Evolutionary conservation across 2,113 vertebrate genomes (phyloP).

Genomic region (Pycnonotus jocosus): DNA sequence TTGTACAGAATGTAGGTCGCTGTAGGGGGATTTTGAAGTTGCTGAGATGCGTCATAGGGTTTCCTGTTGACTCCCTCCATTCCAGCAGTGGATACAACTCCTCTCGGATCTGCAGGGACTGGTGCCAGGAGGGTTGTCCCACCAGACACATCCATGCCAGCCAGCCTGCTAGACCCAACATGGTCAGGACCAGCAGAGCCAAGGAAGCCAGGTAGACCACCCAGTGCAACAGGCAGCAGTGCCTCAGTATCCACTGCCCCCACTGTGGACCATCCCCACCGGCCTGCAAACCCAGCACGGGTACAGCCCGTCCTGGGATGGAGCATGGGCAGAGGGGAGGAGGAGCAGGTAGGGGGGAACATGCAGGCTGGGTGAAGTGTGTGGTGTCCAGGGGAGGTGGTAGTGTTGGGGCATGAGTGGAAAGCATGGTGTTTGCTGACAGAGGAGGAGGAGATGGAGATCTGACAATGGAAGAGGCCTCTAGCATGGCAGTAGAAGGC

Average conservation of each 20-base stretch:
- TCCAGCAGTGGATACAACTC: not conserved
- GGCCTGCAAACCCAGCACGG: accelerated
- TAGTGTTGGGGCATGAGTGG: not conserved
- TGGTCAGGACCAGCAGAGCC: not conserved
- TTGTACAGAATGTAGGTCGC: not conserved
- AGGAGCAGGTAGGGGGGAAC: not conserved
- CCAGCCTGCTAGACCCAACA: not conserved
- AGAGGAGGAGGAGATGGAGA: not conserved
- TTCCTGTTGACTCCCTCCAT: not conserved
- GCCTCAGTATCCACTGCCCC: not conserved
- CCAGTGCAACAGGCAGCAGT: conserved; percentile 38
- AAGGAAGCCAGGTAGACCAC: not conserved
- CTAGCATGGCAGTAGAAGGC: not conserved
- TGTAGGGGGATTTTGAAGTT: not conserved
- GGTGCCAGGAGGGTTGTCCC: not conserved
- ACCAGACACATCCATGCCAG: conserved; percentile 2
- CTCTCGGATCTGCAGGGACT: not conserved
- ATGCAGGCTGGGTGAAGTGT: not conserved
- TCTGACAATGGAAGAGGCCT: not conserved
- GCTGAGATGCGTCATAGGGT: not conserved
- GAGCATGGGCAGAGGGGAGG: not conserved
- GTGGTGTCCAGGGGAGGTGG: not conserved
- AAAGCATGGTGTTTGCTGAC: accelerated
- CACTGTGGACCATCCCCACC: not conserved
- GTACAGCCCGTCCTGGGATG: accelerated